Base-by-base conservation (phyloP, 1,140 invertebrate genomes). In the Sinonovacula constricta region DNA sequence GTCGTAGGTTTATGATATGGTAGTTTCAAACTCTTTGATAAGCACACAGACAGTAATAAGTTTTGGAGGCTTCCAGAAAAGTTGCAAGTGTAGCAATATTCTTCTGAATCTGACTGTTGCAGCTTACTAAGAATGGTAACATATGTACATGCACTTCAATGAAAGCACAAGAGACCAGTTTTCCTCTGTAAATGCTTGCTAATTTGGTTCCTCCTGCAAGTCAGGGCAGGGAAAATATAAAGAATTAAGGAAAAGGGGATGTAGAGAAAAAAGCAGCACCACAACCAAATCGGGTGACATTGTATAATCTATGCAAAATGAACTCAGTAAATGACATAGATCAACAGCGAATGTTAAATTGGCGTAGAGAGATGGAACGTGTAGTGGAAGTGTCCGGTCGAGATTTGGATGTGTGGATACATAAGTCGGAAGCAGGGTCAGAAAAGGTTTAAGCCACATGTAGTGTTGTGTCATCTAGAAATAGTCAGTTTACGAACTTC, bases 341-440 rank as follows among this genome's bases (percentile, higher is more conserved):
- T 88, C 94, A 95, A 89, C 91, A 93, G 69, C 94, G 94, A 24
- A 92, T 94, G 67, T 89, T 93, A 59, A 93, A 95, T 86, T 90
- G 95, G 81, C 94, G 94, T 1, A 91, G 93, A 74, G 95, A 96
- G 91, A 95, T 95, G 89, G 94, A 94, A 78, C 94, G 95, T 88
- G 95, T 95, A 0, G 93, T 96, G 0, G 95, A 84, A 34, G 5
- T 81, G 12, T 34, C 51, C n/a, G 75, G 70, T 15, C 33, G 34
- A 7, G 63, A 66, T 3, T 34, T 53, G 22, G 56, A 81, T 49
- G 62, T 81, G 14, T 81, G 72, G 75, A 49, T 81, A 22, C 69
- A 59, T 31, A 66, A 76, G 60, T 76, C 72, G 15, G 53, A 60
- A 28, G n/a, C 49, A 36, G 56, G 54, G n/a, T 57, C 15, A 30